Conservation (phyloP, 2,888 invertebrate species). For the Cheilosia vernalis region DNA sequence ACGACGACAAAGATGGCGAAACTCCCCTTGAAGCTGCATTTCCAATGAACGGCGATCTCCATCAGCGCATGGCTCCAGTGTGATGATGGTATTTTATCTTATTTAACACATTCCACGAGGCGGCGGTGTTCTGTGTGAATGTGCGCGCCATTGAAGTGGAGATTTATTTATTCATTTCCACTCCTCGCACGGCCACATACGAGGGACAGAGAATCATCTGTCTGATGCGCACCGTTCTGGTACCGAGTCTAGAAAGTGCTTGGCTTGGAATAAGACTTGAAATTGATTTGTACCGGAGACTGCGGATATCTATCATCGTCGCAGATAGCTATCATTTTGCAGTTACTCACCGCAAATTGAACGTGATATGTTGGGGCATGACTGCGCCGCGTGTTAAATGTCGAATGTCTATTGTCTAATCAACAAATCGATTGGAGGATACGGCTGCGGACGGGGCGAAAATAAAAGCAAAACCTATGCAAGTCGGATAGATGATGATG, state of each 20-base stretch:
- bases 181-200: constrained; percentile 19
- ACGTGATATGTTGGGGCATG: constrained; percentile 61
- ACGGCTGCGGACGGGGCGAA: not conserved
- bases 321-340: constrained; percentile 58
- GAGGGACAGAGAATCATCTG: constrained; percentile 16
- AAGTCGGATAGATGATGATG: constrained; percentile 42
- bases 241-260: constrained; percentile 34
- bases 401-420: constrained; percentile 54
- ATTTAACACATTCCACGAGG: constrained; percentile 37
- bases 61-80: constrained; percentile 20
- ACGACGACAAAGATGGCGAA: not conserved
- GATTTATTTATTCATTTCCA: constrained; percentile 60
- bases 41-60: constrained; percentile 48
- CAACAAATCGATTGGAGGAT: constrained; percentile 48
- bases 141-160: constrained; percentile 42
- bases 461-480: constrained; percentile 30
- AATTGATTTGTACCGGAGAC: constrained; percentile 35
- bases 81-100: constrained; percentile 37
- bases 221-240: constrained; percentile 12
- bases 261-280: constrained; percentile 20
- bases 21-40: constrained; percentile 49
- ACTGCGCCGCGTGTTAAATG: constrained; percentile 48
- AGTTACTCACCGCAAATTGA: constrained; percentile 61
- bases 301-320: constrained; percentile 44
- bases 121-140: not conserved